Conservation (phyloP, 2,113 vertebrate genomes). For the Geothlypis trichas region DNA sequence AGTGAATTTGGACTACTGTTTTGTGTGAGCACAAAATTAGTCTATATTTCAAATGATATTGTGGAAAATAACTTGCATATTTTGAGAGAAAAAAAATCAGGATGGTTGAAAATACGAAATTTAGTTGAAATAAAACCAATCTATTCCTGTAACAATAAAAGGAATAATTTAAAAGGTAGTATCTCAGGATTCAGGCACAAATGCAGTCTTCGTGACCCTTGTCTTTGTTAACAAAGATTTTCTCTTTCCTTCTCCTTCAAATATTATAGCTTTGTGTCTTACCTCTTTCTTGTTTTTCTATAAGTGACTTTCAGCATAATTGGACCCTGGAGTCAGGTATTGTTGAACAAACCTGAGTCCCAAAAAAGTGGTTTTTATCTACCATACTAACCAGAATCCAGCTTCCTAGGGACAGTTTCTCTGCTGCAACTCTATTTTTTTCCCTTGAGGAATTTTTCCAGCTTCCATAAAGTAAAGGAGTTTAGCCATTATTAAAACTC, state of each 20-base stretch:
- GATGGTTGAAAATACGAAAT: rapidly evolving
- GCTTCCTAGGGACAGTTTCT: not conserved
- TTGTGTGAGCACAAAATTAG: not conserved
- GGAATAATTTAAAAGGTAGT: not conserved
- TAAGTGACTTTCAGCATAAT: not conserved
- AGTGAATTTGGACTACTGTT: not conserved
- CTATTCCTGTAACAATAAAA: not conserved
- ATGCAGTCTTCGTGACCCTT: not conserved
- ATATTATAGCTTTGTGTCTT: not conserved
- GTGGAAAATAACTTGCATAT: not conserved
- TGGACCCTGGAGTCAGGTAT: not conserved
- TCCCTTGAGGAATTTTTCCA: not conserved
- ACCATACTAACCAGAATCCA: not conserved
- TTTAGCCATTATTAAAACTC: not conserved
- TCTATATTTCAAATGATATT: not conserved
- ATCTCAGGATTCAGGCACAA: not conserved
- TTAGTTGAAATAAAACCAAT: not conserved
- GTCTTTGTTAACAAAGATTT: not conserved
- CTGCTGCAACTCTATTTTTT: not conserved
- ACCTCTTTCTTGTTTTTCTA: not conserved
- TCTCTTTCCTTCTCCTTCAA: not conserved
- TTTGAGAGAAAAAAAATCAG: not conserved
- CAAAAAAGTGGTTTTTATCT: not conserved
- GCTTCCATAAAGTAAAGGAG: not conserved
- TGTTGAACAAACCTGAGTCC: not conserved